Base-by-base conservation (phyloP, 2,888 invertebrate genomes). In the Chelonus formosanus region DNA sequence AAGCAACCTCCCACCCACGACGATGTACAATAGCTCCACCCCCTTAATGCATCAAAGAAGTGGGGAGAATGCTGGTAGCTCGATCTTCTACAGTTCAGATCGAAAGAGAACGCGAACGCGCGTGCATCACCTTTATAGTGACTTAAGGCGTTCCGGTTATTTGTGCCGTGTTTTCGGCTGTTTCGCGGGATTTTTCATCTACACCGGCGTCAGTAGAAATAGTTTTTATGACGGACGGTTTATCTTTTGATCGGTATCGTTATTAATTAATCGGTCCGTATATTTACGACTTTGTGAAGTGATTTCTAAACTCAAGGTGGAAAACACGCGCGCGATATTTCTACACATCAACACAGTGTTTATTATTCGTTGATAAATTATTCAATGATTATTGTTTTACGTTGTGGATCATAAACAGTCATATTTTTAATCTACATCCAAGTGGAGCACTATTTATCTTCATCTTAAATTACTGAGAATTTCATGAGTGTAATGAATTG, bases 91-190 rank as follows among this genome's bases (percentile, higher is more conserved):
- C 52, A 59, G 59, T 65, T 76, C 80, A 80, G 80, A 80, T 74
- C 80, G 78, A 74, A 73, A 76, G 76, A 74, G 78, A 76, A 78
- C 79, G 80, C 78, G 80, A 77, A 73, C 73, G 79, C 74, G 78
- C 74, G 76, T 77, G 78, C 74, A 77, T 74, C 74, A 68, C 43
- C 44, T 67, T 61, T 58, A 60, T 53, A 64, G 69, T 68, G 61
- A 65, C 63, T 52, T 52, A 52, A n/a, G 4, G n/a, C 10, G 5
- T 48, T 48, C n/a, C 40, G 40, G 40, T 6, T 1, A 20, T 20
- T 20, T 20, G 20, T 20, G 20, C 2, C 20, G 20, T 40, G 40
- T 40, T 40, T 40, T 6, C 40, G 40, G 40, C 40, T 20, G 20
- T 20, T 20, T 20, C 20, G 20, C 20, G 20, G 20, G 20, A 20